These are phyloP conservation scores for Diplolepis rosae DNA, from an alignment of 2,888 invertebrate species.

Conservation along the genomic window DNA sequence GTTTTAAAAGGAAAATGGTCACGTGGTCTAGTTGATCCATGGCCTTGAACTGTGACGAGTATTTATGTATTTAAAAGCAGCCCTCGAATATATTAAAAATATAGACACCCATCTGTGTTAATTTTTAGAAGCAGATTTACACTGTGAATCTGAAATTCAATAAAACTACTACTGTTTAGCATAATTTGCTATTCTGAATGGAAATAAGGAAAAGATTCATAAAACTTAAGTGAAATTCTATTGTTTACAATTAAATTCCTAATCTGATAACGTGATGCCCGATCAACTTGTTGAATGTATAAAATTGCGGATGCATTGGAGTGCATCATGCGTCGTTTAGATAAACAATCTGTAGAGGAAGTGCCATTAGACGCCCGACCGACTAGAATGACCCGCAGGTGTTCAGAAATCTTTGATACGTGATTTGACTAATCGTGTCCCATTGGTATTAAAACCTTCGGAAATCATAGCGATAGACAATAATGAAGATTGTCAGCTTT, in stretches of 20 bases:
- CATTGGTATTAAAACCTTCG: conserved; percentile 10
- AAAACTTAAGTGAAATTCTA: too few species aligned
- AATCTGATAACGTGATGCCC: not conserved
- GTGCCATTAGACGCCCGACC: conserved; percentile 4
- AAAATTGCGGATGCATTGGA: not conserved
- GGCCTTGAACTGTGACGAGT: too few species aligned
- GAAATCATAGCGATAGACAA: not conserved
- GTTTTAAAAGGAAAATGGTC: too few species aligned
- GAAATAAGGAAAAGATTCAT: too few species aligned
- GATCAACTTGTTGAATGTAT: not conserved
- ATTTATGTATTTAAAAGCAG: too few species aligned
- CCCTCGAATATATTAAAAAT: too few species aligned
- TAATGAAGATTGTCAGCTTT: conserved; percentile 16
- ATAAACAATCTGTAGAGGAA: conserved; percentile 29
- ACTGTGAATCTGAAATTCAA: too few species aligned
- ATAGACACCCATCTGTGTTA: too few species aligned
- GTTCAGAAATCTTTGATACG: conserved; percentile 25
- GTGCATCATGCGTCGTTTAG: not conserved
- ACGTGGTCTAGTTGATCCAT: too few species aligned
- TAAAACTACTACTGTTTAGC: too few species aligned
- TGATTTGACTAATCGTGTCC: conserved; percentile 21
- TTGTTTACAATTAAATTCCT: not conserved
- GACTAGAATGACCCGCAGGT: conserved; percentile 20
- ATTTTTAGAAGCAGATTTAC: too few species aligned
- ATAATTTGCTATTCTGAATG: too few species aligned